A percentile compares a stretch with the other conserved stretches of the same genome.
These are phyloP conservation scores for Bungarus multicinctus DNA, from an alignment of 2,113 vertebrate genomes.

Conservation along the genomic window DNA sequence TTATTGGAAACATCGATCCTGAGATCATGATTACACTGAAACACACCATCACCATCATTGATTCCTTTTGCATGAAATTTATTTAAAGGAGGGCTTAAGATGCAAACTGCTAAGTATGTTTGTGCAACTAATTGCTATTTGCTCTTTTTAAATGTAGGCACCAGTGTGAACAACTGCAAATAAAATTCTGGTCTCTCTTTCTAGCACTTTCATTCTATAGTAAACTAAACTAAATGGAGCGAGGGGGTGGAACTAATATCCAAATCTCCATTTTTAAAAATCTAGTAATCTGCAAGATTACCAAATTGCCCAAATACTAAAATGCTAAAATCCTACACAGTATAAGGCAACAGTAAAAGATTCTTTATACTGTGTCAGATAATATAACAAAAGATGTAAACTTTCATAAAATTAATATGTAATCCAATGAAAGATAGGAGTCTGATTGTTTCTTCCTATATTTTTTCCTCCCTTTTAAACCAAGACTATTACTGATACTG, in stretches of 20 bases:
- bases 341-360: background rate
- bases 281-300: background rate
- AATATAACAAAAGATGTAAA: background rate
- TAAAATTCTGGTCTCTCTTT: background rate
- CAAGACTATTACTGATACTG: background rate
- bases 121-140: background rate
- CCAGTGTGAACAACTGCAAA: background rate
- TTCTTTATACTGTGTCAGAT: background rate
- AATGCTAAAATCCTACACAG: background rate
- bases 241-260: background rate
- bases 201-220: background rate
- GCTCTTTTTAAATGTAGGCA: background rate
- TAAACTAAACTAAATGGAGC: background rate
- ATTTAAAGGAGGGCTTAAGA: background rate
- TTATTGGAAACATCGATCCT: background rate
- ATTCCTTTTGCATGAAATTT: no score
- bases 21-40: background rate
- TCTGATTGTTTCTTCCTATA: background rate
- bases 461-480: background rate
- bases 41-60: background rate
- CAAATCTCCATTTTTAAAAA: background rate
- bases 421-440: background rate
- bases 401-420: background rate
- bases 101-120: background rate
- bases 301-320: background rate